Conservation (phyloP, 2,113 vertebrate genomes). For the Notarius lentiginosus region DNA sequence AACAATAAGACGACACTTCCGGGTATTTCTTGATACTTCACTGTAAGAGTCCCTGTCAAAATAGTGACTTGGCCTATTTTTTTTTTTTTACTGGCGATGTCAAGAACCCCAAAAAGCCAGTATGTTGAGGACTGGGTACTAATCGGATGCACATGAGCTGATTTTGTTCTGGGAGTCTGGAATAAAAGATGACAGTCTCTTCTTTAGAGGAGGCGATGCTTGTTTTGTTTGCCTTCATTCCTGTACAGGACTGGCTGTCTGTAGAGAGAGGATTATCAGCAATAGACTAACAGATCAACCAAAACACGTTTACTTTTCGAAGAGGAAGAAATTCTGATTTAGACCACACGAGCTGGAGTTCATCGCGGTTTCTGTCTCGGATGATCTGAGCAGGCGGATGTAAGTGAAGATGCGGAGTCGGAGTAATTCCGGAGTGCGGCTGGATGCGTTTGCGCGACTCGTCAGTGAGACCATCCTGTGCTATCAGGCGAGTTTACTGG, state of each 20-base stretch:
- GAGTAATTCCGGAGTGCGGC: constrained; percentile 92
- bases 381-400: neutral
- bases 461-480: constrained; percentile 92
- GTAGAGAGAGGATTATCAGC: neutral
- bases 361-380: neutral
- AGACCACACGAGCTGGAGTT: neutral
- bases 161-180: neutral
- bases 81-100: too few species aligned
- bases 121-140: neutral
- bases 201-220: neutral
- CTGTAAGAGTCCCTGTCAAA: constrained; percentile 8
- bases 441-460: constrained; percentile 89
- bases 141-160: neutral
- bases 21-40: neutral
- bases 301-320: neutral
- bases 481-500: constrained; percentile 81
- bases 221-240: too few species aligned
- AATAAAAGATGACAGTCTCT: neutral
- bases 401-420: constrained; percentile 83
- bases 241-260: too few species aligned
- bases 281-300: neutral
- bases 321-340: neutral
- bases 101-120: too few species aligned
- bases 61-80: neutral
- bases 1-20: neutral